Evolutionary conservation across 2,797 vertebrate species (phyloP), one percentile per base, ranked within the genome.

Genomic region (Euphonia xanthogaster): DNA sequence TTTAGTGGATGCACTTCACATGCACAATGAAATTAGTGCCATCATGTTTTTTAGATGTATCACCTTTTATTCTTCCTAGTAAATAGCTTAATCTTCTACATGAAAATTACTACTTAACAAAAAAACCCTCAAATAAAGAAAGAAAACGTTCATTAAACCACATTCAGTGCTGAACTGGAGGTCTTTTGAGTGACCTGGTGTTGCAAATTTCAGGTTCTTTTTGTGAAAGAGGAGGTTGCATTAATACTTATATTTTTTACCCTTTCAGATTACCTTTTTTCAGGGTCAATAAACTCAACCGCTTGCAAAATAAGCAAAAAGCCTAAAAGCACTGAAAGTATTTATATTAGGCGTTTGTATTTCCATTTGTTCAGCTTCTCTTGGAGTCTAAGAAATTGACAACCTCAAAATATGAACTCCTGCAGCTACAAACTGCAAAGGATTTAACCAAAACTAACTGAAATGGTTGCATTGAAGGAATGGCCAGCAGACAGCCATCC

Each of bases 401-500:
- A 62, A 1, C n/a, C 53, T 39, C 10, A 79, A 40, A 10, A 50
- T 8, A 50, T 1, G 10, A 75, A 48, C 37, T 58, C 27, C 54
- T 54, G 23, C 42, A 88, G 35, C 45, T 55, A 37, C 10, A 63
- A 66, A 72, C 11, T 53, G n/a, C 23, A 37, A 60, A 47, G 13
- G 70, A 60, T 25, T 25, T 25, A 80, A 51, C 10, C 35, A 23
- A 66, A 77, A 45, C 21, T 9, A 23, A 78, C 6, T 10, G 40
- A 80, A 84, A 75, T 8, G 4, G 18, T 9, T 51, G 4, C 6
- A 66, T 51, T 73, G 79, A 40, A 81, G 55, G 22, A 88, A 66
- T 16, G 30, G 53, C 40, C 27, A 77, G 42, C 0, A 0, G 30
- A 55, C 20, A 90, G 14, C 10, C 37, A 53, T 8, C 24, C n/a